Base-by-base conservation (phyloP, 2,888 invertebrate species). In the Eudemis profundana region DNA sequence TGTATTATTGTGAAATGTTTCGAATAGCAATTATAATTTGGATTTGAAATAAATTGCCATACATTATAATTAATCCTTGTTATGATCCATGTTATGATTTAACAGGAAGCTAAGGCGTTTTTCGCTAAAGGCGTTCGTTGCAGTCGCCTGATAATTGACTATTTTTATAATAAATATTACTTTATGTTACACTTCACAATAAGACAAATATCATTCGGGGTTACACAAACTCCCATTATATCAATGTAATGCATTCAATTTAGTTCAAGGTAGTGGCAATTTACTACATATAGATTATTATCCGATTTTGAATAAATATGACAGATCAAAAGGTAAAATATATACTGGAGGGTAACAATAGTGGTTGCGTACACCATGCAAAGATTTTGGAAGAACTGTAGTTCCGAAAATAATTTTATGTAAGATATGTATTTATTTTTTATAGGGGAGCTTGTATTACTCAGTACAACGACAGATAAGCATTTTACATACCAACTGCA, bases 401-500 rank as follows among this genome's bases (percentile, higher is more conserved):
- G 29, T 44, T 46, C 33, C 10, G 19, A 33, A 27, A n/a, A n/a
- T n/a, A n/a, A 10, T 17, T 46, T n/a, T 23, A 10, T 51, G n/a
- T 19, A 38, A 23, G 10, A 17, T 47, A 54, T 27, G 15, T 36
- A 46, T 38, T 36, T 27, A 38, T 29, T 2, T 49, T 12, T 29
- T 23, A 61, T 66, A 21, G 53, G 80, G 80, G 79, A 84, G 77
- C 73, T 79, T 78, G 78, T 83, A 79, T 81, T 76, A 83, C 79
- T 82, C 77, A 73, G 66, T 67, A 68, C 74, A 70, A 70, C 68
- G 68, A 77, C 70, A 73, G 51, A 79, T 67, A 79, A 81, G 76
- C 73, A 73, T 63, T 80, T 87, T 91, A 92, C 91, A 84, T 91
- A 92, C 91, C 91, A 73, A 91, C 91, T 90, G 90, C 80, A 72